Percentiles rank a stretch among this genome's conserved stretches.
These are phyloP conservation scores for Turnix velox DNA, from an alignment of 2,113 vertebrate genomes.

Conservation along the genomic window DNA sequence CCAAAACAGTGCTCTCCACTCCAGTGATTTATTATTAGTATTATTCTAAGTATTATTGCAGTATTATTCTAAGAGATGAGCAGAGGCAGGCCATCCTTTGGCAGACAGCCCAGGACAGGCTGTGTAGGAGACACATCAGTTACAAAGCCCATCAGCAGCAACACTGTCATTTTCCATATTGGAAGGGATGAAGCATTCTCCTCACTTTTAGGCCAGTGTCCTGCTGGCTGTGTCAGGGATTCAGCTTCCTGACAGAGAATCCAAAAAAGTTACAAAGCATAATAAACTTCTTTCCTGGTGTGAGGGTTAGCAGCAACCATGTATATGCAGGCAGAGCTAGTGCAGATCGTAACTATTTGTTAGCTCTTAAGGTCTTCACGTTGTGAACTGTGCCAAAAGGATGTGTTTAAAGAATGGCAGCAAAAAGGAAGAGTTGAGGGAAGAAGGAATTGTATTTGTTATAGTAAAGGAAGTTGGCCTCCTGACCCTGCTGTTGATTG, in stretches of 20 bases:
- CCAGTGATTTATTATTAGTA: neutral
- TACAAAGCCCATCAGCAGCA: neutral
- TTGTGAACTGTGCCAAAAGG: neutral
- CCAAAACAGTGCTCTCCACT: neutral
- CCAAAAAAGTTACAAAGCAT: neutral
- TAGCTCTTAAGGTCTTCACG: neutral
- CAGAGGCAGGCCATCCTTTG: neutral
- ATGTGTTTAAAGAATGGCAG: neutral
- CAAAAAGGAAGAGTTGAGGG: neutral
- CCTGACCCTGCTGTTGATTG: neutral
- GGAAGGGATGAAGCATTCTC: neutral
- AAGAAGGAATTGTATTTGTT: neutral
- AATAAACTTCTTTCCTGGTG: neutral
- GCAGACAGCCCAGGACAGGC: neutral
- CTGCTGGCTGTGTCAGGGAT: neutral
- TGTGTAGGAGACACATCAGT: neutral
- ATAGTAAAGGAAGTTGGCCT: neutral
- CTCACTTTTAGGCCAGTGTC: neutral
- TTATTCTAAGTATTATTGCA: neutral
- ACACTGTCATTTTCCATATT: neutral
- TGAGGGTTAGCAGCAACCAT: neutral
- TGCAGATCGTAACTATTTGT: neutral
- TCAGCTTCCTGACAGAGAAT: neutral
- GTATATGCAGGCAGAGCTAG: neutral
- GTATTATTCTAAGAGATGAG: neutral